Percentiles rank a stretch among this genome's conserved stretches.
Conservation (phyloP, 2,888 invertebrate genomes). For the Colostygia pectinataria region DNA sequence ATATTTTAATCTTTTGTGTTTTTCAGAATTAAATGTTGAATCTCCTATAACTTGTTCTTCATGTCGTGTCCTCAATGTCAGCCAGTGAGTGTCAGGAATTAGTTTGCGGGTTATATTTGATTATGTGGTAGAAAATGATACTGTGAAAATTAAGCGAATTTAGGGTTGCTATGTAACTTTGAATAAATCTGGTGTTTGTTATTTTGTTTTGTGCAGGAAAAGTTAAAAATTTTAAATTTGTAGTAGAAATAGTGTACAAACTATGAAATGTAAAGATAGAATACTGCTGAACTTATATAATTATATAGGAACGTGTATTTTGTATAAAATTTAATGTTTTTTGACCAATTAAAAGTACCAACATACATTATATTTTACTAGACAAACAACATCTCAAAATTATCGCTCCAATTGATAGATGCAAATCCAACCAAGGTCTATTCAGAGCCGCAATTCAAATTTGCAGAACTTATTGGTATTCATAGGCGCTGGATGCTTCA, state of each 20-base stretch:
- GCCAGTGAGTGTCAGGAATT: conserved; percentile 48
- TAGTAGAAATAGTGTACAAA: too few relatives aligned
- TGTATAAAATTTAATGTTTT: too few relatives aligned
- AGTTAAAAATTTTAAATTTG: too few relatives aligned
- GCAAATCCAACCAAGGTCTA: conserved; percentile 33
- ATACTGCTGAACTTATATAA: too few relatives aligned
- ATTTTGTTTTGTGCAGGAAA: too few relatives aligned
- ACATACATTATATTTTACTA: too few relatives aligned
- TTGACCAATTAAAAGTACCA: too few relatives aligned
- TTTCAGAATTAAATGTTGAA: not conserved
- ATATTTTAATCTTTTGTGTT: too few relatives aligned
- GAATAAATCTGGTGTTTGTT: too few relatives aligned
- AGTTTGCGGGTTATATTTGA: conserved; percentile 52
- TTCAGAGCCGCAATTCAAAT: conserved; percentile 39
- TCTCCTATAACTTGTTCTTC: conserved; percentile 28
- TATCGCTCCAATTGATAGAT: conserved; percentile 20
- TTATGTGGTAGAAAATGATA: conserved; percentile 47
- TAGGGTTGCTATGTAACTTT: too few relatives aligned
- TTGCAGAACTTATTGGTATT: conserved; percentile 54
- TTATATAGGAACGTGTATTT: too few relatives aligned
- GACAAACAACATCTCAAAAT: not conserved
- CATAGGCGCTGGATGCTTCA: conserved; percentile 51
- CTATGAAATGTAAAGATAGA: too few relatives aligned
- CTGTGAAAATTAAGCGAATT: conserved; percentile 36
- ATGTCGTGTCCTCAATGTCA: conserved; percentile 26